Base-by-base conservation (phyloP, 1,140 invertebrate genomes). In the Matsumurasca onukii region DNA sequence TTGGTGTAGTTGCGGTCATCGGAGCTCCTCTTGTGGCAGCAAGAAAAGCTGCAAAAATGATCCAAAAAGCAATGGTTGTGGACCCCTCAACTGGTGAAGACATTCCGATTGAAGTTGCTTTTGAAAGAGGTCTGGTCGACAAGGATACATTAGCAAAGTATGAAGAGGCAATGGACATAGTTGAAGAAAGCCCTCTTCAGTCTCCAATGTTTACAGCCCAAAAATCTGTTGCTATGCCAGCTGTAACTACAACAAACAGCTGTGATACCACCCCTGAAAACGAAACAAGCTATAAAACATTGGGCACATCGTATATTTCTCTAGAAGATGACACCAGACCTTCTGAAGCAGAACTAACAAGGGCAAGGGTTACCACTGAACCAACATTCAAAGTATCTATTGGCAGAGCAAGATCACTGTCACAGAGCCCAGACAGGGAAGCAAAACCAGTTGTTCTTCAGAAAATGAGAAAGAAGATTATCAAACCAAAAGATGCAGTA, bases 81-180 rank as follows among this genome's bases (percentile, higher is more conserved):
- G 91, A 95, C 82, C 91, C 92, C 68, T 31, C 59, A 59, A 92
- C 90, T 13, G 90, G 90, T 13, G 85, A 89, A 76, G 86, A 88
- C 76, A 79, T 93, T 39, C 86, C 89, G 0, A 84, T 91, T 73
- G 87, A 93, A 79, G 89, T 92, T 45, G 93, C 93, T 29, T 84
- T 93, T 49, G 86, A 92, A 78, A 81, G 88, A 68, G 92, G 91
- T 1, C 79, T 94, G 29, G 87, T 83, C 5, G 87, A 90, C 79
- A 77, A 84, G 57, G 78, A 81, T 25, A 85, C 83, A 3, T 83
- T 83, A 65, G 81, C 82, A 78, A 87, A 82, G 80, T 82, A 83
- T 68, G 80, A 84, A 72, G 78, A 80, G 49, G 80, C 69, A 30
- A 71, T 52, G 65, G 31, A 61, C 64, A 63, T 69, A 20, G 68